phyloP scores from a whole-genome alignment of 2,113 vertebrate genomes.

The Rostratula benghalensis region DNA sequence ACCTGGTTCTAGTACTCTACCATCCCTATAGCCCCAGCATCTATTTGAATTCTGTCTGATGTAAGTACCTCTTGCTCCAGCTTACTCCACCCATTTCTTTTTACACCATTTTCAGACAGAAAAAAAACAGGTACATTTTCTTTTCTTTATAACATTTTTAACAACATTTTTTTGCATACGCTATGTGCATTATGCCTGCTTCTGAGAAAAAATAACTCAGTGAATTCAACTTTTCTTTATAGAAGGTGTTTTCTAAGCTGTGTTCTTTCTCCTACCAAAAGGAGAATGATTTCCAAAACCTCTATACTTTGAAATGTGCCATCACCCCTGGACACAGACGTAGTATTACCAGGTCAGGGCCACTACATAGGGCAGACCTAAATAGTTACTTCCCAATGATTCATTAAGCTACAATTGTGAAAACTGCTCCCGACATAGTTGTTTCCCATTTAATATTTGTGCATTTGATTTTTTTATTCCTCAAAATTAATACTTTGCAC shows the following conservation, averaged over 20 bases:
- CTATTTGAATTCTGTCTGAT: neutral
- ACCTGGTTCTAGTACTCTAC: neutral
- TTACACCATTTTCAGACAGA: neutral
- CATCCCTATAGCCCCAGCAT: neutral
- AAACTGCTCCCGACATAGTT: neutral
- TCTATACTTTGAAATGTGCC: neutral
- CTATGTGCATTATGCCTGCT: neutral
- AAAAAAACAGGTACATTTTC: neutral
- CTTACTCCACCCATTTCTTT: neutral
- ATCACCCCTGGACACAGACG: neutral
- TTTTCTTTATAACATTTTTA: neutral
- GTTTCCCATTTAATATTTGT: constrained; percentile 6
- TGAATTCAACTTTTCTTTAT: neutral
- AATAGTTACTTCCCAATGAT: neutral
- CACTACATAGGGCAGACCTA: neutral
- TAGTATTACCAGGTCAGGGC: neutral
- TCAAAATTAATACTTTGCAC: neutral
- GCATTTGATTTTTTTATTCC: neutral
- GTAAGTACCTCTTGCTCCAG: neutral
- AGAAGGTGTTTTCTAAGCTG: neutral
- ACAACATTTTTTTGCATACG: neutral
- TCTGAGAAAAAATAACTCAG: neutral
- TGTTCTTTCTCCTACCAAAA: neutral
- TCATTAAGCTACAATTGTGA: neutral
- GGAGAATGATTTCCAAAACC: neutral